Conservation (phyloP, 2,888 invertebrate species). For the Pedicia rivosa region DNA sequence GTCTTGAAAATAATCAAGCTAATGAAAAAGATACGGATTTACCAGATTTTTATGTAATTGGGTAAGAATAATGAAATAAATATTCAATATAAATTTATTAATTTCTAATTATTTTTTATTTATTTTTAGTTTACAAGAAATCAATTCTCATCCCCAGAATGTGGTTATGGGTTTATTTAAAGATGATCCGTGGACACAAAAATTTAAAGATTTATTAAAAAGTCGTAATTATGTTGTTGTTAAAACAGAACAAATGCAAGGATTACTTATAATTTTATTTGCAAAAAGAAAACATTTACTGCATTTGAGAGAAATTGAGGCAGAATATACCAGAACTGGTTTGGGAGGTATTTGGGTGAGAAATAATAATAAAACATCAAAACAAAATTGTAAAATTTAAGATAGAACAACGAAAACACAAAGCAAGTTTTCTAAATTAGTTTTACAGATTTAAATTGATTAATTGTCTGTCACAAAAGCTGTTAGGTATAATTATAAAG, state of each 20-base stretch:
- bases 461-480: too few relatives aligned
- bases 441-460: too few relatives aligned
- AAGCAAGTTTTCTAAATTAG: too few relatives aligned
- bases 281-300: slow-evolving; percentile 61
- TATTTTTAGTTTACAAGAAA: slow-evolving; percentile 60
- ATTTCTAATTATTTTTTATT: not conserved
- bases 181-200: slow-evolving; percentile 71
- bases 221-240: slow-evolving; percentile 57
- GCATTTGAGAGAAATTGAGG: slow-evolving; percentile 71
- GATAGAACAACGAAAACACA: too few relatives aligned
- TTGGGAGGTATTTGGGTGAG: slow-evolving; percentile 85
- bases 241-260: slow-evolving; percentile 69
- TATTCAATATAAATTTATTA: not conserved
- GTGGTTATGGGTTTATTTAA: slow-evolving; percentile 65
- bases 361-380: too few relatives aligned
- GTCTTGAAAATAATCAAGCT: slow-evolving; percentile 43
- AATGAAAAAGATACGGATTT: slow-evolving; percentile 42
- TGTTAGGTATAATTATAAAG: too few relatives aligned
- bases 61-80: slow-evolving; percentile 34
- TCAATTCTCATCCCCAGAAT: slow-evolving; percentile 75
- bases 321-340: slow-evolving; percentile 78
- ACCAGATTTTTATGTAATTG: slow-evolving; percentile 75
- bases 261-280: slow-evolving; percentile 64
- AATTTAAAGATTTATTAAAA: slow-evolving; percentile 51
- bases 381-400: too few relatives aligned